Evolutionary conservation across 2,113 vertebrate genomes (phyloP).

Genomic region (Uropsilus gracilis): DNA sequence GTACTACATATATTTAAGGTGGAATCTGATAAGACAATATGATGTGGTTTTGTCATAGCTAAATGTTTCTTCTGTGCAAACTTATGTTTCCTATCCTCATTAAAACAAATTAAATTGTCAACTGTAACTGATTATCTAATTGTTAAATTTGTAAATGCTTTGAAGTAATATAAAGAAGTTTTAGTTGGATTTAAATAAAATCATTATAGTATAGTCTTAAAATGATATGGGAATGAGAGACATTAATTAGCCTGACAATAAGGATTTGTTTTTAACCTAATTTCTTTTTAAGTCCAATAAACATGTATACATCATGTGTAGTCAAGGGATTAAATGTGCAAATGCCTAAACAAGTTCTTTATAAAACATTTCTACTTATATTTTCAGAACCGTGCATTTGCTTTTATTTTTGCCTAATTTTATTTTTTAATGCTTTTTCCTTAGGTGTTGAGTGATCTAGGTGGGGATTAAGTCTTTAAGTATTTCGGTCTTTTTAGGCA

Average conservation of each 20-base stretch:
- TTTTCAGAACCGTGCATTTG: neutral
- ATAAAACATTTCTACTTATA: neutral
- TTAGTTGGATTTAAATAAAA: constrained; percentile 39
- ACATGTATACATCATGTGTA: neutral
- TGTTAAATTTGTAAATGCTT: constrained; percentile 72
- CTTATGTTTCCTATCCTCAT: constrained; percentile 63
- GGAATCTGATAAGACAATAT: constrained; percentile 61
- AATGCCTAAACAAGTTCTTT: neutral
- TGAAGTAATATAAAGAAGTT: constrained; percentile 44
- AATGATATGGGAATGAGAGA: neutral
- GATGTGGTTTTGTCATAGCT: constrained; percentile 69
- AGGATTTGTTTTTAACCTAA: neutral
- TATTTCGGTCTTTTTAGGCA: neutral
- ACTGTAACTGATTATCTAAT: constrained; percentile 44
- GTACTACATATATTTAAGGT: neutral
- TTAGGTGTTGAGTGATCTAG: neutral
- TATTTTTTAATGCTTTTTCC: neutral
- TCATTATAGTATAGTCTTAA: neutral
- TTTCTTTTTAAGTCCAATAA: neutral
- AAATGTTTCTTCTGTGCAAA: constrained; percentile 73
- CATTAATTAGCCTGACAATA: neutral
- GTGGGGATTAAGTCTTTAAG: neutral
- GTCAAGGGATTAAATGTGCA: fast-evolving
- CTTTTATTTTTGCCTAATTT: neutral
- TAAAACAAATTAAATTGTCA: constrained; percentile 81